These are phyloP conservation scores for Cyphomyrus discorhynchus DNA, from an alignment of 2,113 vertebrate genomes.

Conservation along the genomic window DNA sequence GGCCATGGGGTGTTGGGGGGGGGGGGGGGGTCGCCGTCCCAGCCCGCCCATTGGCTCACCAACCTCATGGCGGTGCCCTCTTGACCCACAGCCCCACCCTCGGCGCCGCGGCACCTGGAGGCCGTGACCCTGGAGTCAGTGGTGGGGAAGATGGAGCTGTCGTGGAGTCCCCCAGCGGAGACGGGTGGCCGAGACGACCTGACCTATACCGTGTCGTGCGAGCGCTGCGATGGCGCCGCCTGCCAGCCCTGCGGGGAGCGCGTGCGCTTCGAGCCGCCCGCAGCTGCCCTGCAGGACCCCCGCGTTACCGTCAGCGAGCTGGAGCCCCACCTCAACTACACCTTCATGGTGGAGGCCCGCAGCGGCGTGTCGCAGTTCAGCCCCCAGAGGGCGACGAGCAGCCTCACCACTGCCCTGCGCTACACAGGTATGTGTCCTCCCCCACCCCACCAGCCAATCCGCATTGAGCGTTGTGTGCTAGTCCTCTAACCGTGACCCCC, in stretches of 20 bases:
- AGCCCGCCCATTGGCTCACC: background rate
- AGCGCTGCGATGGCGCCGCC: conserved; percentile 65
- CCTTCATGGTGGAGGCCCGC: conserved; percentile 76
- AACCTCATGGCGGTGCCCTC: background rate
- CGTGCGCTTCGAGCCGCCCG: conserved; percentile 61
- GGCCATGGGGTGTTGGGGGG: background rate
- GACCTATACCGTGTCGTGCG: conserved; percentile 71
- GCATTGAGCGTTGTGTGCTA: background rate
- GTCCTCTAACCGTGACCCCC: background rate
- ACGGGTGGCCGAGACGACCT: conserved; percentile 72
- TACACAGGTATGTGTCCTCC: conserved; percentile 67
- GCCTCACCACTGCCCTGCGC: conserved; percentile 71
- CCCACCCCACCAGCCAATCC: background rate
- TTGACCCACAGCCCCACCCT: conserved; percentile 69
- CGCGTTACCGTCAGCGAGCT: conserved; percentile 63
- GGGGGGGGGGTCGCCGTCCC: background rate
- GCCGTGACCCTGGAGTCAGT: conserved; percentile 51
- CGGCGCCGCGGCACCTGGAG: conserved; percentile 61
- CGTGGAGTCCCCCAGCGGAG: conserved; percentile 71
- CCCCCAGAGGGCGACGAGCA: conserved; percentile 47
- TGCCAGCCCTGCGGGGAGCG: conserved; percentile 72
- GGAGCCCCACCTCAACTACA: conserved; percentile 89
- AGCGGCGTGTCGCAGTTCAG: conserved; percentile 76
- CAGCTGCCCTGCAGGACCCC: conserved; percentile 47
- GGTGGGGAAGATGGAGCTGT: conserved; percentile 74